A percentile compares a stretch with the other conserved stretches of the same genome.
These are phyloP conservation scores for Platycheirus albimanus DNA, from an alignment of 2,888 invertebrate genomes.

Conservation along the genomic window DNA sequence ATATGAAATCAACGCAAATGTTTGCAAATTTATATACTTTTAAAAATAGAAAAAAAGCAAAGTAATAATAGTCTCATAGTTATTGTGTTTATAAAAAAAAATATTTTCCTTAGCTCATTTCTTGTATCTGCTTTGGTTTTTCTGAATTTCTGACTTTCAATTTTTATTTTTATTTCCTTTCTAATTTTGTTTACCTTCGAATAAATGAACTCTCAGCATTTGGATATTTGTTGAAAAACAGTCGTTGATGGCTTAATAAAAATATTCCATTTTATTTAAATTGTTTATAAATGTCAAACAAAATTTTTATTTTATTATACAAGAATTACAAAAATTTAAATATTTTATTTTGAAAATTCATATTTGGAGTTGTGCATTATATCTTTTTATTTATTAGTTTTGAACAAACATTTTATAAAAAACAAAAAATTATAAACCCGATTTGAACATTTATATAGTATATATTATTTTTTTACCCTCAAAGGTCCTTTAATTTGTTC, in stretches of 20 bases:
- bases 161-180: conserved; percentile 27
- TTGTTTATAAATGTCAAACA: conserved; percentile 4
- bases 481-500: conserved; percentile 34
- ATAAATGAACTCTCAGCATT: conserved; percentile 46
- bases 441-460: conserved; percentile 23
- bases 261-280: conserved; percentile 6
- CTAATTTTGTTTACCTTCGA: conserved; percentile 9
- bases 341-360: conserved; percentile 34
- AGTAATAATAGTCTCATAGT: conserved; percentile 53
- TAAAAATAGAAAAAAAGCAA: conserved; percentile 40
- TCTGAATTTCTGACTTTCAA: conserved; percentile 1
- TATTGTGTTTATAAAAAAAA: conserved; percentile 31
- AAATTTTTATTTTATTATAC: neutral
- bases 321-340: conserved; percentile 19
- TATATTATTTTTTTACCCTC: conserved; percentile 21
- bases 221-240: neutral
- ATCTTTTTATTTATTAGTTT: conserved; percentile 35
- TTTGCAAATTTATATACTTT: conserved; percentile 62
- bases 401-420: conserved; percentile 20
- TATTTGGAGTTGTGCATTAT: conserved; percentile 40
- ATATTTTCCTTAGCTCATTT: conserved; percentile 21
- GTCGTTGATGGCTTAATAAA: neutral
- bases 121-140: conserved; percentile 18
- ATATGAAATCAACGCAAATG: conserved; percentile 47
- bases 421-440: conserved; percentile 7